These are phyloP conservation scores for Eupithecia pulchellata DNA, from an alignment of 2,888 invertebrate species.

Conservation along the genomic window DNA sequence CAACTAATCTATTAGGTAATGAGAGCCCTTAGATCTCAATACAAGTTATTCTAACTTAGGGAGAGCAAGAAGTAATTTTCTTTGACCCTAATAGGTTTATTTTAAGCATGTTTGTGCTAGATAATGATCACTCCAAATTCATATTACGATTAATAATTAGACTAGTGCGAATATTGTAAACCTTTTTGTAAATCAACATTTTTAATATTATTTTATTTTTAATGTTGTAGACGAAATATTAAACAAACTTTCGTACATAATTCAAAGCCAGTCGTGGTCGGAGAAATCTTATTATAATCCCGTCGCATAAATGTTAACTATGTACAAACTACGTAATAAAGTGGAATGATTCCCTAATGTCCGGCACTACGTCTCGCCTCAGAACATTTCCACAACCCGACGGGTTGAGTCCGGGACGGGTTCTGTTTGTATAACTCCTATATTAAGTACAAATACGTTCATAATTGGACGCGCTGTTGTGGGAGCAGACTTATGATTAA, in stretches of 20 bases:
- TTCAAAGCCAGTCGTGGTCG: conserved; percentile 5
- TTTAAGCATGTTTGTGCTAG: too few relatives aligned
- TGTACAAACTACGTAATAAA: conserved; percentile 35
- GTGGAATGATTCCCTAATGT: conserved; percentile 38
- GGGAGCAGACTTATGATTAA: not conserved
- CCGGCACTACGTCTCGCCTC: conserved; percentile 25
- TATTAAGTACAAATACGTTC: not conserved
- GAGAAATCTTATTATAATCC: conserved; percentile 19
- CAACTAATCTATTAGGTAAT: too few relatives aligned
- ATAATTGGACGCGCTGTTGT: conserved; percentile 1
- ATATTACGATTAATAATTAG: too few relatives aligned
- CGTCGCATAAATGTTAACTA: conserved; percentile 30
- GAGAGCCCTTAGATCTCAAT: too few relatives aligned
- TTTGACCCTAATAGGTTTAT: too few relatives aligned
- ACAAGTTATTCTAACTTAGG: too few relatives aligned
- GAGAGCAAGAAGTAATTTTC: too few relatives aligned
- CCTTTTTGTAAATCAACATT: too few relatives aligned
- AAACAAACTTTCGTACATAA: conserved; percentile 2
- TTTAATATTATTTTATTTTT: too few relatives aligned
- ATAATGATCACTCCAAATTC: too few relatives aligned
- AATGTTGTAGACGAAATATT: too few relatives aligned
- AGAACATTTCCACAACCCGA: conserved; percentile 4
- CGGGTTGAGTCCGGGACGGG: not conserved
- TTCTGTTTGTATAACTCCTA: conserved; percentile 9
- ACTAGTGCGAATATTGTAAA: too few relatives aligned